Percentiles rank a stretch among this genome's conserved stretches.
phyloP scores from a whole-genome alignment of 2,113 vertebrate species.

The Oostethus manadensis region DNA sequence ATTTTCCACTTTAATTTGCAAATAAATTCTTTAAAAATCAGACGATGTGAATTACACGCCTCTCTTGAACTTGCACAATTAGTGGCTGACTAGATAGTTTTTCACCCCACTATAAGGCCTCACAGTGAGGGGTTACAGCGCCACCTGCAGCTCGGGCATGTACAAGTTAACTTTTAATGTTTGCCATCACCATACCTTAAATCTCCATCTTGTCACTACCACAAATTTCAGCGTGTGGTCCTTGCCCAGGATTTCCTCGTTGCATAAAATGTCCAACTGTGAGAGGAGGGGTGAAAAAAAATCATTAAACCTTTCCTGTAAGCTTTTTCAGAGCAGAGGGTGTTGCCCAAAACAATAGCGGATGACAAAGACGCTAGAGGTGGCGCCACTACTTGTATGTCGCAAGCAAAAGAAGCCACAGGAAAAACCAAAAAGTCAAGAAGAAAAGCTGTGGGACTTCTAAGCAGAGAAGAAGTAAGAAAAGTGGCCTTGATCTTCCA shows the following conservation, averaged over 20 bases:
- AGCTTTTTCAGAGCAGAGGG: no score
- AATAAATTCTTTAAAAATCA: no score
- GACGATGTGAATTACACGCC: no score
- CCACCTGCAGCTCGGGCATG: no score
- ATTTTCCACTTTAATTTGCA: no score
- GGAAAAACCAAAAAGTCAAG: neutral
- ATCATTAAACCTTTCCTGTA: neutral
- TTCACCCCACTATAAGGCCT: no score
- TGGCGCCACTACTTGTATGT: neutral
- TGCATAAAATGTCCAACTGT: conserved; percentile 99
- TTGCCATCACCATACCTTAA: conserved; percentile 79
- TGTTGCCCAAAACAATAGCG: no score
- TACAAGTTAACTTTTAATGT: no score
- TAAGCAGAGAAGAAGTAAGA: neutral
- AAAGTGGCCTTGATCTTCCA: neutral
- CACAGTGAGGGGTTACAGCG: no score
- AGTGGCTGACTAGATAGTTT: no score
- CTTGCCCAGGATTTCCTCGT: conserved; percentile 98
- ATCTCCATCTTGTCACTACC: conserved; percentile 99
- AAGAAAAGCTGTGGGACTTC: neutral
- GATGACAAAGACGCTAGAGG: neutral
- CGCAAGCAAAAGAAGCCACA: neutral
- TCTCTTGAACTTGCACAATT: no score
- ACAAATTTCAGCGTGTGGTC: conserved; percentile 99
- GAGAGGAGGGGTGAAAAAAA: conserved; percentile 27